phyloP scores from a whole-genome alignment of 2,888 invertebrate species.

The Cosmia trapezina region DNA sequence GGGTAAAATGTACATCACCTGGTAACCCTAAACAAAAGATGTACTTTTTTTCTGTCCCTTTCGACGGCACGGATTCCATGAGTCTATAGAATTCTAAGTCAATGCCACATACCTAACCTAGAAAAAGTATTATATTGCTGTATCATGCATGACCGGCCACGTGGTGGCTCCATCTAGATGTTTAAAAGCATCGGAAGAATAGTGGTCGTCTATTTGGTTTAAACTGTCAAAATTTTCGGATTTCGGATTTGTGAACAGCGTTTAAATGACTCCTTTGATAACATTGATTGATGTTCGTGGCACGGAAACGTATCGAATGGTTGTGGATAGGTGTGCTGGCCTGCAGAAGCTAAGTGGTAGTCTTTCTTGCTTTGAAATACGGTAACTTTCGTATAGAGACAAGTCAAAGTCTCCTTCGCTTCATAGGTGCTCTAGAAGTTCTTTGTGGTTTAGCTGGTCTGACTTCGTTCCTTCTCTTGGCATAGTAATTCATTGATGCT shows the following conservation, averaged over 20 bases:
- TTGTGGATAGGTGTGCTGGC: background rate
- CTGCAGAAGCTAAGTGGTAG: background rate
- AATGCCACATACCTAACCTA: no score
- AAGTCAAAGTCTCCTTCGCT: conserved; percentile 16
- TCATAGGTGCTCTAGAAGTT: conserved; percentile 11
- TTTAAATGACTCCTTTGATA: background rate
- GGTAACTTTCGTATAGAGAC: no score
- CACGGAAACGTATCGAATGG: background rate
- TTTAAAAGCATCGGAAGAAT: background rate
- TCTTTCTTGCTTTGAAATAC: background rate
- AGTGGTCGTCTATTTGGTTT: background rate
- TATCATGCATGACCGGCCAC: no score
- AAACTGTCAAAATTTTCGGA: background rate
- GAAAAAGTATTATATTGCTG: no score
- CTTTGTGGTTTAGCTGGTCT: conserved; percentile 1
- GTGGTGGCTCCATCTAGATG: no score
- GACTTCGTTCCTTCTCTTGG: conserved; percentile 16
- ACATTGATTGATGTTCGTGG: background rate
- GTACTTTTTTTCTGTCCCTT: no score
- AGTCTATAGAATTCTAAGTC: no score
- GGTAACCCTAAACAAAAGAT: no score
- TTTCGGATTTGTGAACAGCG: background rate
- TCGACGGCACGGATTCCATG: no score
- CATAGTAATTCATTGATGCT: conserved; percentile 12
- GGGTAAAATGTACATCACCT: no score